Evolutionary conservation across 2,797 vertebrate genomes (phyloP).

Genomic region (Gallinago nigripennis): DNA sequence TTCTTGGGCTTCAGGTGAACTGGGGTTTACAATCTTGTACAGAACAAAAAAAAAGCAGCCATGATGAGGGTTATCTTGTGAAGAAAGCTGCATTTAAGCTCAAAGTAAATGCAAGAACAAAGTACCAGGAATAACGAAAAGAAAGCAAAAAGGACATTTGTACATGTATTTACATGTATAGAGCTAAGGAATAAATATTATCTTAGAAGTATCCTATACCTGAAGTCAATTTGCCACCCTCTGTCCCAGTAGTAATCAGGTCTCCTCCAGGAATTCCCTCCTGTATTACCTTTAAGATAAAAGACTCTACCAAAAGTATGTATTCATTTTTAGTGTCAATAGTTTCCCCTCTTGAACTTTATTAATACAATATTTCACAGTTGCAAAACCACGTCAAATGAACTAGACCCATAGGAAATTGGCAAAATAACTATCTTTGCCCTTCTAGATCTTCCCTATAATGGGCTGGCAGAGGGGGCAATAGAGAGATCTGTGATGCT

Average conservation of each 20-base stretch:
- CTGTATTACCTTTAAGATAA: not conserved
- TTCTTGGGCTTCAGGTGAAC: not conserved
- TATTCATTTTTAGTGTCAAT: not conserved
- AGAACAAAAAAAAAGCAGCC: not conserved
- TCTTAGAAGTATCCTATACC: not conserved
- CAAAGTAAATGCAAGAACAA: not conserved
- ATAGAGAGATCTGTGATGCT: not conserved
- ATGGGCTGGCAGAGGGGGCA: not conserved
- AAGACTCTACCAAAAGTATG: not conserved
- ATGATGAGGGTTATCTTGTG: not conserved
- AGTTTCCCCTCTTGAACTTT: not conserved
- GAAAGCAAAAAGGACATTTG: not conserved
- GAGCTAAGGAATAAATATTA: not conserved
- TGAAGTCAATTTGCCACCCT: not conserved
- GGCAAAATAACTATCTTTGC: not conserved
- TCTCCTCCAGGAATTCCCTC: not conserved
- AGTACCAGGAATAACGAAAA: not conserved
- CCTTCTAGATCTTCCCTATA: not conserved
- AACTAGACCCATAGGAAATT: not conserved
- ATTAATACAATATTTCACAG: not conserved
- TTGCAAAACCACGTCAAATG: not conserved
- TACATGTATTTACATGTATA: too few species aligned
- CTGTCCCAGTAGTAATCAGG: not conserved
- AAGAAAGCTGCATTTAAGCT: not conserved
- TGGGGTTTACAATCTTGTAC: not conserved